Evolutionary conservation across 2,797 vertebrate genomes (phyloP), one percentile per base, ranked within the genome.

Genomic region (Sebastes flavidus): DNA sequence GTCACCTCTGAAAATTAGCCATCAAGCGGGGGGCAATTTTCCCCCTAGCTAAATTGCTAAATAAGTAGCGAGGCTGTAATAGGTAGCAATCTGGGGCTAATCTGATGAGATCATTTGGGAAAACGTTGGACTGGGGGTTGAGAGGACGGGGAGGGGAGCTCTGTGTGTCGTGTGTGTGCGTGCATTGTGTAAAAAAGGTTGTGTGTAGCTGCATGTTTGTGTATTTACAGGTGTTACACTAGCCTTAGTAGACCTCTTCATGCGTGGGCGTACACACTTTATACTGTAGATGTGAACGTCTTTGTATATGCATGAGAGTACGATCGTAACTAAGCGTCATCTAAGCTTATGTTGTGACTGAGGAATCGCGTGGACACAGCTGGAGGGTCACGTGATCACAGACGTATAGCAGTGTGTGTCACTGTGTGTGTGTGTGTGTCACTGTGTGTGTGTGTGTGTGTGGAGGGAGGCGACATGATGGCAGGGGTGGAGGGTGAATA

Each of bases 341-440:
- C 93, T 90, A 89, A 95, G 95, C 95, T 94, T 94, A 96, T 92
- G 89, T 89, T 95, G 95, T 90, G 75, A 96, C 92, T 93, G 94
- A 94, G 66, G 92, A 95, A 96, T 95, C 95, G 95, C 97, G 96
- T 97, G 97, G 96, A 97, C 96, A 96, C 97, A 98, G 97, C 97
- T 98, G 97, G 95, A 96, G 94, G 95, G 95, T 97, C 97, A 97
- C 94, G 96, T 98, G 97, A 97, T 95, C 81, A 88, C 91, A 65
- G 75, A 81, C 34, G n/a, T 76, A 74, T 38, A 66, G 56, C 46
- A 49, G 81, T 81, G 81, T 65, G 52, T 6, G 4, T 59, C 11
- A 38, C 36, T 38, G 36, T 38, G 36, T 38, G 36, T 16, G 42
- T 42, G 42, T 49, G 16, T 22, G 18, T 32, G 58, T 36, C 32